Evolutionary conservation across 1,140 invertebrate genomes (phyloP), one percentile per base, ranked within the genome.

Genomic region (Drosophila repletoides): DNA sequence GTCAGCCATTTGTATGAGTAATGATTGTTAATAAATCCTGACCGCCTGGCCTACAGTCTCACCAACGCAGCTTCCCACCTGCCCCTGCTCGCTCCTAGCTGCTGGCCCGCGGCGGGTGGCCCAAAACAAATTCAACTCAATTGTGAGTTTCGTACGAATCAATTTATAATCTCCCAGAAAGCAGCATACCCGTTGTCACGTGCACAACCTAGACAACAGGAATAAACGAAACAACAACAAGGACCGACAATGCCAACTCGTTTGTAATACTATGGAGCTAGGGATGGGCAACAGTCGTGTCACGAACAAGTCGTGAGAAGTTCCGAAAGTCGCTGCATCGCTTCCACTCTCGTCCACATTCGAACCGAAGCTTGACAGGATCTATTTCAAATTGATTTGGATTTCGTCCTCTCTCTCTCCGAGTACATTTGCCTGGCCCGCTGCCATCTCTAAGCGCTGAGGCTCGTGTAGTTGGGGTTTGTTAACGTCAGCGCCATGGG

Each of bases 1-100:
- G 76, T 86, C 80, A 86, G 72, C 80, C 80, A 86, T 86, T 86
- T 86, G 76, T 86, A 86, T 86, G 80, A 86, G 80, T 86, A 86
- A 86, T 86, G 80, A 86, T 86, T 87, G 80, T 86, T 86, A 86
- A 86, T 86, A 86, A 86, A 86, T 86, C 80, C 68, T 67, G 73
- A 40, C 46, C 36, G 49, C 58, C 58, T 29, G 38, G 4, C 40
- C 40, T 26, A 40, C 38, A 40, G 2, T 19, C 7, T 19, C n/a
- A 31, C 15, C 66, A 53, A n/a, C n/a, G n/a, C n/a, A n/a, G n/a
- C n/a, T n/a, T n/a, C n/a, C n/a, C n/a, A n/a, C n/a, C n/a, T 19
- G 12, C 31, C 21, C 10, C 10, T 33, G 19, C 33, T 29, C 49
- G 15, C 33, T 45, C 45, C 63, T n/a, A 22, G 22, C 69, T 60